Evolutionary conservation across 2,888 invertebrate genomes (phyloP).

Genomic region (Himalopsyche kuldschensis): DNA sequence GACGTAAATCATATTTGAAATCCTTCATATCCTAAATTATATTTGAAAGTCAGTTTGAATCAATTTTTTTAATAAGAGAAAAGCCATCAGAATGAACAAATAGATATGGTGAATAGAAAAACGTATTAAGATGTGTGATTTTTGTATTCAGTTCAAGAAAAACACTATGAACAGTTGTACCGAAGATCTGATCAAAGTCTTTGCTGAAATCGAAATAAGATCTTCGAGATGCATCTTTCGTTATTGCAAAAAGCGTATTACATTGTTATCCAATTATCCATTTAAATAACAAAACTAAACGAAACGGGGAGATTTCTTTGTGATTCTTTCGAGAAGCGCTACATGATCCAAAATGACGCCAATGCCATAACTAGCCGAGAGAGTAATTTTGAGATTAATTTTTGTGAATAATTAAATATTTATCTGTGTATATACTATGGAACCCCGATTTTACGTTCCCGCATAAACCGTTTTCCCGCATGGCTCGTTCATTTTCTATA

Average conservation of each 20-base stretch:
- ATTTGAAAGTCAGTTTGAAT: too few species aligned
- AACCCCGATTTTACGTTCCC: too few species aligned
- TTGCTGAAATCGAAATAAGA: not conserved
- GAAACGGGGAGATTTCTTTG: not conserved
- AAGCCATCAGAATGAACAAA: too few species aligned
- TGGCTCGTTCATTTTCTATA: too few species aligned
- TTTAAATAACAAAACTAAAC: not conserved
- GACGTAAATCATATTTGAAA: too few species aligned
- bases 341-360: not conserved
- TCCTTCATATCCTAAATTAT: too few species aligned
- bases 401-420: not conserved
- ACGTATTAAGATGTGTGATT: too few species aligned
- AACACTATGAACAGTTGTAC: not conserved
- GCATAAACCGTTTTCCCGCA: too few species aligned
- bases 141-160: not conserved
- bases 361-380: not conserved
- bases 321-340: not conserved
- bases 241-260: not conserved
- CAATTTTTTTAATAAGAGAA: too few species aligned
- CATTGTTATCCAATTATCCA: not conserved
- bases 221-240: not conserved
- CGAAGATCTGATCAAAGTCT: not conserved
- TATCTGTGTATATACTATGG: too few species aligned
- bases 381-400: not conserved
- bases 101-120: too few species aligned